Base-by-base conservation (phyloP, 2,888 invertebrate genomes). In the Leptinotarsa rubiginosa region DNA sequence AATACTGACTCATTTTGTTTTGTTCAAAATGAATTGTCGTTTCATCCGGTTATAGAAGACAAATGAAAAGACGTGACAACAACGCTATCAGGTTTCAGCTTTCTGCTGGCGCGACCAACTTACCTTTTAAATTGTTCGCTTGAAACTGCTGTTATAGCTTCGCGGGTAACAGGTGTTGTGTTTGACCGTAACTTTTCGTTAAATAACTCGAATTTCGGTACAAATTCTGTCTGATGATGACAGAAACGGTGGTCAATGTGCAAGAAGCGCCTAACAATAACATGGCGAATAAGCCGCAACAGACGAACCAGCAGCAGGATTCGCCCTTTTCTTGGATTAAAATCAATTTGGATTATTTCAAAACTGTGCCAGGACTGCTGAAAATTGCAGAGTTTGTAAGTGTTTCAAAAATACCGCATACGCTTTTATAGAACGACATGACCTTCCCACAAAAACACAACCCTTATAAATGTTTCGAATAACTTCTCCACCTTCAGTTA, bases 371-470 rank as follows among this genome's bases (percentile, higher is more conserved):
- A 72, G 96, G 96, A 81, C 89, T 95, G 83, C 85, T 96, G 80
- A 96, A 96, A 90, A 88, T 96, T 78, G 89, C 92, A 22, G 92
- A 96, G 90, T 88, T 96, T 90, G 96, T 96, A 89, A 93, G 95
- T 89, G 75, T 50, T 67, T 10, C 13, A 47, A 65, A 25, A 49
- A 68, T 15, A 13, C 22, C 4, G 13, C 16, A 22, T 7, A 22
- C 3, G 4, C 56, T 66, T 47, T 66, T 10, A 10, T 10, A 41
- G 41, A 41, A 41, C 41, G 12, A 41, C 10, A 10, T 41, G 41
- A 41, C 1, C 41, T 10, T 12, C 41, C 41, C 41, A 41, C 41
- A 3, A 41, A 41, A 41, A 41, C 41, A 41, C 12, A 2, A 2
- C 41, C 5, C 41, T 12, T 41, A 41, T 41, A 12, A 2, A 41